Conservation (phyloP, 2,888 invertebrate species). For the Phrixothrix hirtus region DNA sequence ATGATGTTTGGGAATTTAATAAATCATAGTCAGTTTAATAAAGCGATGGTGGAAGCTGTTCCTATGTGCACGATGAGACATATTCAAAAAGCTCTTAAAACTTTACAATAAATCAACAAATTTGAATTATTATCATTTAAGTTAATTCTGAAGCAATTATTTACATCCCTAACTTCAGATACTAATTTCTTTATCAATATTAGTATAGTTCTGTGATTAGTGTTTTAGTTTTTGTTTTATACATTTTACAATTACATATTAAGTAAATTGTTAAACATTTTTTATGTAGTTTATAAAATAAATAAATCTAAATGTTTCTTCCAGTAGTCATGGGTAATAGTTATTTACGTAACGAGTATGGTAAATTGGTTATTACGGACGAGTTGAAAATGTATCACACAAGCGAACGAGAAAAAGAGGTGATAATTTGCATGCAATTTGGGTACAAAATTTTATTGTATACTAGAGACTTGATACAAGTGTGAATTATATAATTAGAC, state of each 20-base stretch:
- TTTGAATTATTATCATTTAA: constrained; percentile 8
- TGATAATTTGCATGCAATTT: too few relatives aligned
- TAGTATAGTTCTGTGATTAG: constrained; percentile 14
- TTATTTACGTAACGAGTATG: too few relatives aligned
- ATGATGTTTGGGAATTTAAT: constrained; percentile 74
- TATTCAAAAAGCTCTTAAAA: constrained; percentile 78
- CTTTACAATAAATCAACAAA: constrained; percentile 53
- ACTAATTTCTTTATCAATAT: constrained; percentile 9
- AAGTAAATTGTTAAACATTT: constrained; percentile 20
- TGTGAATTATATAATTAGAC: too few relatives aligned
- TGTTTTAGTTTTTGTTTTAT: constrained; percentile 20
- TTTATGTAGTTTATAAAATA: constrained; percentile 25
- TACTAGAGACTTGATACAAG: too few relatives aligned
- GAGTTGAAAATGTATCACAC: too few relatives aligned
- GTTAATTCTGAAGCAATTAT: constrained; percentile 6
- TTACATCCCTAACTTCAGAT: constrained; percentile 3
- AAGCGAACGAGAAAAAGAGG: too few relatives aligned
- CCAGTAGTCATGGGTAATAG: too few relatives aligned
- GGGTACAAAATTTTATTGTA: too few relatives aligned
- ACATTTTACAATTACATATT: constrained; percentile 19
- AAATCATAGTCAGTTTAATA: constrained; percentile 74
- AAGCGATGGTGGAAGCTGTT: constrained; percentile 77
- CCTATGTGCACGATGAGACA: constrained; percentile 77
- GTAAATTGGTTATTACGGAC: too few relatives aligned
- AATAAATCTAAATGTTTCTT: constrained; percentile 23